A percentile compares a stretch with the other conserved stretches of the same genome.
Evolutionary conservation across 2,113 vertebrate species (phyloP).

Genomic region (Channa argus): DNA sequence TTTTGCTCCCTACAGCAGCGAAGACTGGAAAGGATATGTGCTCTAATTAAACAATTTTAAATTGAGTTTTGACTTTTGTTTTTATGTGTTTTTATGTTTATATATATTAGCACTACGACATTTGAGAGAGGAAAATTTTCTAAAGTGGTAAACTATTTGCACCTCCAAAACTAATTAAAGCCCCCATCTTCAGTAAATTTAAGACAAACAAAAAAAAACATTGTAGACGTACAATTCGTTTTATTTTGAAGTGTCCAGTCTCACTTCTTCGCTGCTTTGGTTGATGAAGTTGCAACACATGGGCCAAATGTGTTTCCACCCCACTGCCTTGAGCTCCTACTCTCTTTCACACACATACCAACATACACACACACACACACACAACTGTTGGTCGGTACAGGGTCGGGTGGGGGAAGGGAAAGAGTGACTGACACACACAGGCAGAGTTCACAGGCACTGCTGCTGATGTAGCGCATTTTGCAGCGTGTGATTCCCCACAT

Average conservation of each 20-base stretch:
- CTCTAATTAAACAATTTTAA: too few relatives aligned
- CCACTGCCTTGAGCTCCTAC: constrained; percentile 16
- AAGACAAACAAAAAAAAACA: too few relatives aligned
- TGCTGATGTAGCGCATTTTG: constrained; percentile 36
- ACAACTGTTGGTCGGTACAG: constrained; percentile 13
- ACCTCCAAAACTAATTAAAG: too few relatives aligned
- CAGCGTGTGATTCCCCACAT: constrained; percentile 54
- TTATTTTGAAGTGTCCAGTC: constrained; percentile 34
- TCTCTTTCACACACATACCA: constrained; percentile 9
- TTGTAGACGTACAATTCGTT: too few relatives aligned
- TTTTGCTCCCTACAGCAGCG: too few relatives aligned
- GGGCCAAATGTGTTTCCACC: constrained; percentile 29
- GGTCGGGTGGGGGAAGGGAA: constrained; percentile 62
- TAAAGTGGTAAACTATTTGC: too few relatives aligned
- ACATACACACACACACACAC: constrained; percentile 4
- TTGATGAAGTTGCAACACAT: constrained; percentile 34
- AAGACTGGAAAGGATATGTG: not conserved
- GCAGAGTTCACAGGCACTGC: not conserved
- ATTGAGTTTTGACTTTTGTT: too few relatives aligned
- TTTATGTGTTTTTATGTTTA: too few relatives aligned
- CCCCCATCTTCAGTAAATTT: too few relatives aligned
- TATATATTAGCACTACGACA: too few relatives aligned
- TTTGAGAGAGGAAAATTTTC: too few relatives aligned
- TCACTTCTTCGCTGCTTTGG: not conserved
- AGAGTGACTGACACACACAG: constrained; percentile 58